Evolutionary conservation across 2,888 invertebrate genomes (phyloP), one percentile per base, ranked within the genome.

Genomic region (Lepetodrilus schrolli): DNA sequence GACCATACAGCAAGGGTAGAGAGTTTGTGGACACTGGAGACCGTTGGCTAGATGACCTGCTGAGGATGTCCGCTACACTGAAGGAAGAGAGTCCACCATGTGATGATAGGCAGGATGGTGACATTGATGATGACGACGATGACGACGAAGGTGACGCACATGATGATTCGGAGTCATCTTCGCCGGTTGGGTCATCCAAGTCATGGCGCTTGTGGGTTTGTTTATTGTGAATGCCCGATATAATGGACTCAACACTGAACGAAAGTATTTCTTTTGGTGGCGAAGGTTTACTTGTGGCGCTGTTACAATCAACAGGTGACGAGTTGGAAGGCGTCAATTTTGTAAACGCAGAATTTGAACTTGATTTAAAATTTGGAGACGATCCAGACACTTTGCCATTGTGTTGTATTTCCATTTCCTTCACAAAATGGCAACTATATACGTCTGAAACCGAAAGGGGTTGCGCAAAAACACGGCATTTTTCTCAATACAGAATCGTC

Each of bases 11-110:
- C 20, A 66, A 13, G 51, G 66, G 30, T 26, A 20, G 10, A 58
- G 69, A 10, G 38, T 38, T 36, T 26, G 47, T 30, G 36, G 48
- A 4, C 47, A 49, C 10, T 8, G 48, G 50, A 3, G 75, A 36
- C 38, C 58, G 70, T 51, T 69, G 66, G 13, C 30, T 36, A 17
- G 58, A 26, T 65, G 75, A 69, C 38, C 77, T 77, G 0, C 81
- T 80, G 26, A 82, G 74, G 65, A 82, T 82, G 70, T 78, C 82
- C n/a, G 77, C 79, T 72, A 82, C 79, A 73, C 80, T 82, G 76
- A 82, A 82, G 17, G 82, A 81, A 23, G 79, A 76, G 71, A 80
- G 80, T 66, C 75, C 76, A 20, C 69, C 73, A 49, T 43, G 66
- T 1, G 77, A 43, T 21, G 51, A 51, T 10, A 47, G 68, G 8